These are phyloP conservation scores for Neodontobutis hainanensis DNA, from an alignment of 2,113 vertebrate genomes.

Conservation along the genomic window DNA sequence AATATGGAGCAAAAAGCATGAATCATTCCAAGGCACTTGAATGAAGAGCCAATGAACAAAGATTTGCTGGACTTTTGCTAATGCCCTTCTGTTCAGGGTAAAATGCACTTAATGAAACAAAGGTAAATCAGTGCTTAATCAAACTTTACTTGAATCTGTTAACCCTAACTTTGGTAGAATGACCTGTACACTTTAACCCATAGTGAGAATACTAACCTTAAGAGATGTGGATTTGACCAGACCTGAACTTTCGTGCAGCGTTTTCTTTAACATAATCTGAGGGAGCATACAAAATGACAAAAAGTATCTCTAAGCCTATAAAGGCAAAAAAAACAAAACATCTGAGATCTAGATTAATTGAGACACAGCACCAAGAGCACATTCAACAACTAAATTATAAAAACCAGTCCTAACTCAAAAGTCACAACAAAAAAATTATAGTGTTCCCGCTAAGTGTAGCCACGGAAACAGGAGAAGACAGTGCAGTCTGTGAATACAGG, in stretches of 20 bases:
- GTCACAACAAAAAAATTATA: slow-evolving; percentile 50
- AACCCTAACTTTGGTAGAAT: slow-evolving; percentile 53
- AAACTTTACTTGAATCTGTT: slow-evolving; percentile 42
- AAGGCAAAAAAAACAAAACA: slow-evolving; percentile 58
- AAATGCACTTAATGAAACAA: slow-evolving; percentile 70
- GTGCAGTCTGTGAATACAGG: slow-evolving; percentile 43
- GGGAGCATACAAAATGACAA: slow-evolving; percentile 44
- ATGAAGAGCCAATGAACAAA: slow-evolving; percentile 48
- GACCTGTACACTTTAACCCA: slow-evolving; percentile 42
- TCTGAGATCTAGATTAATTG: slow-evolving; percentile 59
- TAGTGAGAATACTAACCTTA: slow-evolving; percentile 23
- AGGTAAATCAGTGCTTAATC: slow-evolving; percentile 41
- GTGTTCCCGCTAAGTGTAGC: slow-evolving; percentile 6
- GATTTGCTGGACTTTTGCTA: slow-evolving; percentile 44
- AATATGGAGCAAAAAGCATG: slow-evolving; percentile 38
- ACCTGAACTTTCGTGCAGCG: slow-evolving; percentile 42
- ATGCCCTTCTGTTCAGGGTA: slow-evolving; percentile 54
- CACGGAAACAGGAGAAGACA: slow-evolving; percentile 38
- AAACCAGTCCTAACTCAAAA: slow-evolving; percentile 35
- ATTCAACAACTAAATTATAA: slow-evolving; percentile 39
- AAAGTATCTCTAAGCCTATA: slow-evolving; percentile 70
- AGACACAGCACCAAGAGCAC: slow-evolving; percentile 59
- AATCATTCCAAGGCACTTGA: slow-evolving; percentile 79
- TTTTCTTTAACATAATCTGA: slow-evolving; percentile 29
- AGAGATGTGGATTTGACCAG: slow-evolving; percentile 30